These are phyloP conservation scores for Xyrauchen texanus DNA, from an alignment of 2,113 vertebrate species.

Conservation along the genomic window DNA sequence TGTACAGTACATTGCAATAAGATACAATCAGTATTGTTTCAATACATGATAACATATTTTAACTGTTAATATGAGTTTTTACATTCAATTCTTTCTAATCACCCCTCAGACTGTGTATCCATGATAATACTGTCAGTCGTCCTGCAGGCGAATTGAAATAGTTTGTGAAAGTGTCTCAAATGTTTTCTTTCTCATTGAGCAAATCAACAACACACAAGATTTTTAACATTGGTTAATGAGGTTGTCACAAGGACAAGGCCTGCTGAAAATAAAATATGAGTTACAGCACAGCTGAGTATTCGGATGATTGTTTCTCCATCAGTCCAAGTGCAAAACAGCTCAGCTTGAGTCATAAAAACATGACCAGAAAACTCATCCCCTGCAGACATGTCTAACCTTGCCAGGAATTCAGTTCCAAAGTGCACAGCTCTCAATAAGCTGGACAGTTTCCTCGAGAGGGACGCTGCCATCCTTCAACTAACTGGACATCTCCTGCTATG, in stretches of 20 bases:
- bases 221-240: no score
- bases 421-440: neutral
- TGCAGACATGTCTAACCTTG: neutral
- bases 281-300: slow-evolving; percentile 13
- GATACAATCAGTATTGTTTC: no score
- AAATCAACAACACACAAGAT: no score
- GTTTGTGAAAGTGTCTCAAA: no score
- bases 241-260: neutral
- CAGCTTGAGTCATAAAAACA: slow-evolving; percentile 29
- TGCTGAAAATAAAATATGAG: slow-evolving; percentile 11
- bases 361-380: neutral
- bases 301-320: slow-evolving; percentile 15
- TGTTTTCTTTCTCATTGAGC: no score
- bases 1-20: no score
- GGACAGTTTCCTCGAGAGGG: slow-evolving; percentile 1
- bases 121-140: no score
- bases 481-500: neutral
- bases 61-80: no score
- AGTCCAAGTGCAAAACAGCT: slow-evolving; percentile 8
- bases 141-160: no score
- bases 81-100: no score
- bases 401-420: neutral
- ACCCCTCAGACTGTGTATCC: no score
- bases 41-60: no score
- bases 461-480: neutral